Evolutionary conservation across 1,140 invertebrate species (phyloP), one percentile per base, ranked within the genome.

Genomic region (Cydia amplana): DNA sequence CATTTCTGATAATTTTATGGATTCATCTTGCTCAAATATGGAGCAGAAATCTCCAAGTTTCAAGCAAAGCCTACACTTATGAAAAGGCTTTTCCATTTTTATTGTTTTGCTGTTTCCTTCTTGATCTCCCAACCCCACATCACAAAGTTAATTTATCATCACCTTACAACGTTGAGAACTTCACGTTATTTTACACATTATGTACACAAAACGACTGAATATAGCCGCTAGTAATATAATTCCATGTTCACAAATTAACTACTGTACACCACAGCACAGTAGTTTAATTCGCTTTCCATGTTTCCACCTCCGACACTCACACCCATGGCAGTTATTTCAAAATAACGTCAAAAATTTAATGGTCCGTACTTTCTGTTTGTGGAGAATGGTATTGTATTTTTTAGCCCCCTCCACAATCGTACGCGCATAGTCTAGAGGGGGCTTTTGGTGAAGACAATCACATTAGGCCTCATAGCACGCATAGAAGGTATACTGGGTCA

Each of bases 1-100:
- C 94, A 94, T 94, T 79, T 94, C 93, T 0, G 93, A 91, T 74
- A 93, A 78, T 77, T 85, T 91, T 23, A 88, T 87, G n/a, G 85
- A 84, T 72, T 91, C 90, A 87, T 93, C 91, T 83, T 90, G 87
- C 67, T 91, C 90, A 77, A 89, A 93, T 75, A 93, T 91, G 28
- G 91, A 93, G 79, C 89, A 91, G 75, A 93, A 93, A 78, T 91
- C 90, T 36, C 91, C 91, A 73, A 93, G 85, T 84, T 92, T 91
- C 67, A 91, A 84, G 82, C 91, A 92, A 60, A 92, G 72, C 80
- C 91, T 83, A 78, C 91, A 92, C 77, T 92, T 92, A 75, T 90
- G 86, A 81, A 90, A 87, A 65, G 81, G 72, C 76, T 80, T 83
- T 25, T 77, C 75, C 76, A 79, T 83, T 6, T 51, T 51, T 51